Base-by-base conservation (phyloP, 2,888 invertebrate species). In the Phaedon cochleariae region DNA sequence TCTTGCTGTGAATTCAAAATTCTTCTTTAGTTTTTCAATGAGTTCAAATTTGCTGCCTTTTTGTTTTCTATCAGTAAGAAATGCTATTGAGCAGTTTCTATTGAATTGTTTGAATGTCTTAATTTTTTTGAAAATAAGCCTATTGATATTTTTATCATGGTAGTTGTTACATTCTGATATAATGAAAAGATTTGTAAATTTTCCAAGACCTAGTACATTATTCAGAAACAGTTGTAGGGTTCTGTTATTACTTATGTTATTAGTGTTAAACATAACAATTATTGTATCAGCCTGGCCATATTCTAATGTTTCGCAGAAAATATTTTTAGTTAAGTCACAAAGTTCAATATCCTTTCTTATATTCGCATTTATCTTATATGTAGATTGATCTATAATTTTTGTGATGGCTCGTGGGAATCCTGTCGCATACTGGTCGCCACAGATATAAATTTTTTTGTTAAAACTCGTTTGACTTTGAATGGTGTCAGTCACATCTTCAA, bases 21-120 rank as follows among this genome's bases (percentile, higher is more conserved):
- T 46, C 15, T 46, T 46, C 46, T 17, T 46, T 46, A n/a, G n/a
- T n/a, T n/a, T n/a, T n/a, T n/a, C n/a, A n/a, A n/a, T n/a, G n/a
- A n/a, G n/a, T n/a, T n/a, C 46, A 46, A 46, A 46, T n/a, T 46
- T 46, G 20, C 46, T 46, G 46, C 46, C 46, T 46, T 46, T 17
- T 46, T 46, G 46, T 46, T 46, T 46, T 46, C 34, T 34, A 12
- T 34, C 34, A 34, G 34, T 34, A 34, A 34, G 12, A 34, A 34
- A 34, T 34, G 34, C 12, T 34, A 34, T 34, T 9, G 34, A 34
- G 34, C 34, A 34, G 34, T 34, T 34, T 34, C 34, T 34, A 34
- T 34, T 34, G 34, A 34, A 34, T 34, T 34, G 34, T 34, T 34
- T 34, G 34, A 34, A 34, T 10, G 12, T 34, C 34, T 10, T 34